Evolutionary conservation across 2,797 vertebrate genomes (phyloP).

Genomic region (Cyclura pinguis): DNA sequence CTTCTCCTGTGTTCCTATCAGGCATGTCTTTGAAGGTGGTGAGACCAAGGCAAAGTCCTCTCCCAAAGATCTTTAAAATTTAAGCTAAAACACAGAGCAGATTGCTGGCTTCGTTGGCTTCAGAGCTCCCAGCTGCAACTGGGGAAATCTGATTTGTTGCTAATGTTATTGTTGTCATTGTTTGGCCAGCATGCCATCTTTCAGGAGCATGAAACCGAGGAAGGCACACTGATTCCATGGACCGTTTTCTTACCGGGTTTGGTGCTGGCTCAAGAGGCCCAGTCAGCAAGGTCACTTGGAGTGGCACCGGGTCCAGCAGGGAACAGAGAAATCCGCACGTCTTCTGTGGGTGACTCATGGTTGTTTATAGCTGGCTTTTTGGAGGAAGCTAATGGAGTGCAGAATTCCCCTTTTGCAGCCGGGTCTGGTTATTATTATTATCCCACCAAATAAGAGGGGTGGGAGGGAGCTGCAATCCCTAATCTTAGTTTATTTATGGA

Average conservation of each 20-base stretch:
- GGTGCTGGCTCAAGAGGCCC: neutral
- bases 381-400: neutral
- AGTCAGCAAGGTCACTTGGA: neutral
- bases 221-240: rapidly evolving
- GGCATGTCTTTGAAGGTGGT: too few species aligned
- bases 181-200: neutral
- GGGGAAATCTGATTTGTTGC: neutral
- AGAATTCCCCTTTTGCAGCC: conserved; percentile 30
- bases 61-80: too few species aligned
- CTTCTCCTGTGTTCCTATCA: too few species aligned
- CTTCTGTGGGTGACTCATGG: neutral
- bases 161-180: too few species aligned
- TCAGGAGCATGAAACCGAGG: neutral
- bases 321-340: neutral
- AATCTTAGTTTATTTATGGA: conserved; percentile 53
- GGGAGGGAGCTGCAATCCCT: conserved; percentile 35
- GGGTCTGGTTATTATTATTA: conserved; percentile 62
- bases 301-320: rapidly evolving
- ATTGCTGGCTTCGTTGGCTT: too few species aligned
- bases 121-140: too few species aligned
- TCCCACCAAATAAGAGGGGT: conserved; percentile 31
- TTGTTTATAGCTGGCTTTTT: neutral
- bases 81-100: too few species aligned
- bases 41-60: too few species aligned
- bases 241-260: neutral